phyloP scores from a whole-genome alignment of 2,113 vertebrate genomes.

The Myanophis thanlyinensis region DNA sequence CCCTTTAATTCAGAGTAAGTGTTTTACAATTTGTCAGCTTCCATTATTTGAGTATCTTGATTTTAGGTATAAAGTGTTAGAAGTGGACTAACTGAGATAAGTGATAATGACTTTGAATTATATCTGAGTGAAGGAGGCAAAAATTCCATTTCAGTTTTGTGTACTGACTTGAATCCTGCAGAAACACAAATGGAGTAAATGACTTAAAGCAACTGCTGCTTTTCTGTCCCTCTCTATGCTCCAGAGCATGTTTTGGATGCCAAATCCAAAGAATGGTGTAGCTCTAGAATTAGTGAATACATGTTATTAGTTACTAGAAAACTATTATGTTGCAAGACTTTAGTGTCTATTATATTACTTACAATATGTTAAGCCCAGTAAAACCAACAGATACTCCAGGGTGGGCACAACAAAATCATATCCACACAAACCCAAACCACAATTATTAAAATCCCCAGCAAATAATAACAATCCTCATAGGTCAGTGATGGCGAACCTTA shows the following conservation, averaged over 20 bases:
- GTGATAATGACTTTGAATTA: neutral
- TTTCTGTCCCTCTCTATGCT: neutral
- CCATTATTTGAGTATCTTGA: neutral
- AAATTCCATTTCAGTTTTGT: neutral
- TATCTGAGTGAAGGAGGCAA: neutral
- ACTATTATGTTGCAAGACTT: neutral
- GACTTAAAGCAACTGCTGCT: neutral
- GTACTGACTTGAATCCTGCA: neutral
- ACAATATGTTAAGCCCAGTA: neutral
- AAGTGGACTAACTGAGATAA: neutral
- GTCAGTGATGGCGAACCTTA: too few species aligned
- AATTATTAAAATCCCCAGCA: neutral
- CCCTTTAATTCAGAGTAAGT: neutral
- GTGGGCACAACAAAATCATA: neutral
- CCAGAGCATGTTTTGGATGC: neutral
- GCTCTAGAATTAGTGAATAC: neutral
- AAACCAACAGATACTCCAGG: neutral
- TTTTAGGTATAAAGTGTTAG: neutral
- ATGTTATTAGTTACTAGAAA: neutral
- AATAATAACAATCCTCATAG: neutral
- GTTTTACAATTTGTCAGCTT: neutral
- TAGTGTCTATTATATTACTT: neutral
- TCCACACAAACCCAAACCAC: neutral
- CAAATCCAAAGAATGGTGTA: neutral
- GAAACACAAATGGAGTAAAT: neutral